Evolutionary conservation across 2,113 vertebrate species (phyloP).

Genomic region (Ondatra zibethicus): DNA sequence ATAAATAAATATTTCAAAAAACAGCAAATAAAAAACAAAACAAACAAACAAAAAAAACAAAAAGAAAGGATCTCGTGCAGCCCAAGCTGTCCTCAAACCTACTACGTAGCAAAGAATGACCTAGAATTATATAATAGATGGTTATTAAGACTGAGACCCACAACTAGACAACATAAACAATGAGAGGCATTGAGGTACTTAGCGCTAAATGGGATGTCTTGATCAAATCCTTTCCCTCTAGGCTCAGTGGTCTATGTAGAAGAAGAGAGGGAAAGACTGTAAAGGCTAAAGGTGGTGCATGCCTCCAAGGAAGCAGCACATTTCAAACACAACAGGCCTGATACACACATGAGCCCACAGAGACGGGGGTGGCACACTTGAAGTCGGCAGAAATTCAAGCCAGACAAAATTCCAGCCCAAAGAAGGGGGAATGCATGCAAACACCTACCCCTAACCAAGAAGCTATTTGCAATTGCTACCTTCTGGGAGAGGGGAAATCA

Average conservation of each 20-base stretch:
- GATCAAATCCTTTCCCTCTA: not conserved
- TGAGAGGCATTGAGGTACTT: not conserved
- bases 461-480: not conserved
- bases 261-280: not conserved
- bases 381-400: not conserved
- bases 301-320: not conserved
- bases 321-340: not conserved
- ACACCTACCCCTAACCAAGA: not conserved
- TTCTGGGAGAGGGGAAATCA: not conserved
- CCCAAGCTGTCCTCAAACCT: not conserved
- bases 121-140: not conserved
- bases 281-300: not conserved
- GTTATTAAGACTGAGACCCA: not conserved
- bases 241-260: not conserved
- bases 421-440: not conserved
- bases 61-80: not conserved
- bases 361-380: not conserved
- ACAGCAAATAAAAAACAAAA: too few relatives aligned
- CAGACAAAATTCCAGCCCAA: not conserved
- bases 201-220: not conserved
- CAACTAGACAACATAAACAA: not conserved
- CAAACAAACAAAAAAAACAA: too few relatives aligned
- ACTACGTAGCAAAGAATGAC: not conserved
- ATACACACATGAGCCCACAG: not conserved
- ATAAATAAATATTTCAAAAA: too few relatives aligned